Percentiles rank a stretch among this genome's conserved stretches.
Conservation (phyloP, 2,113 vertebrate species). For the Thamnaconus septentrionalis region DNA sequence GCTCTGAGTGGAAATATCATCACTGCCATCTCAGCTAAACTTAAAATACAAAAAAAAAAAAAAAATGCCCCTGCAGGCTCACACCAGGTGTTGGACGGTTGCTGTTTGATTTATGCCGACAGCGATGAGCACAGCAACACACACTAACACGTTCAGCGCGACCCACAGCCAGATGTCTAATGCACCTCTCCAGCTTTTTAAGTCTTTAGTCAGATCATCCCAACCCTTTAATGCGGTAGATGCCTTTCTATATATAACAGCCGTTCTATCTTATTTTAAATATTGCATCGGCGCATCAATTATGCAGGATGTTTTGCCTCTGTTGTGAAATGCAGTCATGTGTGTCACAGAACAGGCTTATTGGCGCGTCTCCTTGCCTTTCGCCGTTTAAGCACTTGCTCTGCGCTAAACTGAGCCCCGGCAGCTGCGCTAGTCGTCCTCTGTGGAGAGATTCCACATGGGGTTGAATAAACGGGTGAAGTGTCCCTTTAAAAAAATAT, state of each 20-base stretch:
- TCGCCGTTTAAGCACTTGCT: too few species aligned
- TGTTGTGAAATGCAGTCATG: too few species aligned
- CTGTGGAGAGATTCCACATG: too few species aligned
- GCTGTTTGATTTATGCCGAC: conserved; percentile 31
- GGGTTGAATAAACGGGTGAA: too few species aligned
- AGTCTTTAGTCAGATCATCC: conserved; percentile 13
- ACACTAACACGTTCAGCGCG: neutral
- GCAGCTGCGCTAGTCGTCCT: too few species aligned
- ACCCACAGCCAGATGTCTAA: conserved; percentile 14
- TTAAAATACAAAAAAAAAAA: neutral
- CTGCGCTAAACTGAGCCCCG: too few species aligned
- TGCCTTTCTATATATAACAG: conserved; percentile 4
- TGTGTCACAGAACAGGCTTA: too few species aligned
- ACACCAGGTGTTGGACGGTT: conserved; percentile 3
- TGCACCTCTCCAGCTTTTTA: conserved; percentile 17
- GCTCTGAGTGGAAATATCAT: neutral
- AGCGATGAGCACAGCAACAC: conserved; percentile 24
- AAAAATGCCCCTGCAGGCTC: neutral
- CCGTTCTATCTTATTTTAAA: conserved; percentile 4
- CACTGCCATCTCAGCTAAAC: neutral
- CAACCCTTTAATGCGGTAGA: conserved; percentile 1
- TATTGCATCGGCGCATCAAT: neutral
- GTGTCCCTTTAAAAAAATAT: too few species aligned
- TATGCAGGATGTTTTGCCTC: too few species aligned
- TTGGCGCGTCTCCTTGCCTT: too few species aligned